These are phyloP conservation scores for Metopolophium dirhodum DNA, from an alignment of 1,140 invertebrate species.

Conservation along the genomic window DNA sequence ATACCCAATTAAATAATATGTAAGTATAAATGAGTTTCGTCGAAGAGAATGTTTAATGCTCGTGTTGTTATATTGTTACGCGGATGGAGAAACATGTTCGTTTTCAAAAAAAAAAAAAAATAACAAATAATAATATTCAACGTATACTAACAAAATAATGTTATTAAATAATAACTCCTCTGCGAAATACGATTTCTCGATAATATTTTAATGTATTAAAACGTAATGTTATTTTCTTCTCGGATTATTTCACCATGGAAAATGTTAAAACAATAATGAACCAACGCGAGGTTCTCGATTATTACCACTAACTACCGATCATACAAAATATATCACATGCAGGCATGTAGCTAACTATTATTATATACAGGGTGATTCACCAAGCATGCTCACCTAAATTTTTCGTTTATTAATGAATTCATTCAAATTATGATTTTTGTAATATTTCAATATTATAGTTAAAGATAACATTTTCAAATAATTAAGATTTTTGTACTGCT, in stretches of 20 bases:
- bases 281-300: background rate
- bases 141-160: background rate
- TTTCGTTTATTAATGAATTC: too few species aligned
- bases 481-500: too few species aligned
- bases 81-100: background rate
- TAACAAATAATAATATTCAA: background rate
- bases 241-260: background rate
- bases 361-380: background rate
- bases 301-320: background rate
- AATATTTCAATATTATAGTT: too few species aligned
- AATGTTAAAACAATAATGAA: background rate
- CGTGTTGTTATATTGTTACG: background rate
- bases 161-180: background rate
- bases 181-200: background rate
- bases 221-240: background rate
- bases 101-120: background rate
- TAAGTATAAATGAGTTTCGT: background rate
- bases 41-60: background rate
- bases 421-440: too few species aligned
- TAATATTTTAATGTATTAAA: background rate
- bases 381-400: too few species aligned
- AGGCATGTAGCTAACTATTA: background rate
- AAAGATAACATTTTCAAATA: too few species aligned
- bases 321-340: background rate
- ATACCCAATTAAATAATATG: background rate